Conservation (phyloP, 1,140 invertebrate genomes). For the Drosophila tristis region DNA sequence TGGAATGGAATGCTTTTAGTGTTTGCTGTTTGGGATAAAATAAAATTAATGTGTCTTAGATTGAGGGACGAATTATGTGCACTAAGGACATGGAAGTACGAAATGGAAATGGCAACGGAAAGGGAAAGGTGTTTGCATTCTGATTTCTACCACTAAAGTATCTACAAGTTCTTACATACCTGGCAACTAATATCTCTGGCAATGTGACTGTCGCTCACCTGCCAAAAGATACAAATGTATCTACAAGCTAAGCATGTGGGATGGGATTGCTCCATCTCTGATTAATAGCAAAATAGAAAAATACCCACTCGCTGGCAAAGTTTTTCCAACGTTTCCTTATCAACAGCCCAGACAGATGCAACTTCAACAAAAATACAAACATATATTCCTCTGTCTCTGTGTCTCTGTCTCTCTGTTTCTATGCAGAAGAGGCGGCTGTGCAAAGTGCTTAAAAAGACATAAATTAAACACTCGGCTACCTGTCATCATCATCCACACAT, state of each 20-base stretch:
- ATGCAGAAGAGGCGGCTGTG: slow-evolving; percentile 42
- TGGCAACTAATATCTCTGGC: slow-evolving; percentile 11
- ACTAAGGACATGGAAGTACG: too few relatives aligned
- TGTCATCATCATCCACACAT: slow-evolving; percentile 73
- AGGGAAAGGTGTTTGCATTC: background rate
- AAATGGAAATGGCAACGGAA: background rate
- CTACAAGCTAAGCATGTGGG: background rate
- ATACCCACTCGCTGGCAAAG: slow-evolving; percentile 47
- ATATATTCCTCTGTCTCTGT: slow-evolving; percentile 20
- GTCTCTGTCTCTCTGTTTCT: slow-evolving; percentile 39
- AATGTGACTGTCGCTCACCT: background rate
- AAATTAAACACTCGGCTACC: slow-evolving; percentile 81
- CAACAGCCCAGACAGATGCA: slow-evolving; percentile 37
- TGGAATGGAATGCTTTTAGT: slow-evolving; percentile 38
- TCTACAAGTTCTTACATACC: background rate
- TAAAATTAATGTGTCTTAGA: slow-evolving; percentile 26
- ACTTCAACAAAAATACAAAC: slow-evolving; percentile 35
- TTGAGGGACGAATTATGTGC: slow-evolving; percentile 10
- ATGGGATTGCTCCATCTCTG: slow-evolving; percentile 31
- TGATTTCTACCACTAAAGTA: background rate
- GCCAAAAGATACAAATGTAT: slow-evolving; percentile 52
- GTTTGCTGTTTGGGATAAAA: slow-evolving; percentile 16
- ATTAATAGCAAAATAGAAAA: slow-evolving; percentile 39
- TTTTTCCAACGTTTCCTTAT: slow-evolving; percentile 23
- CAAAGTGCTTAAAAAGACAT: slow-evolving; percentile 81